Percentiles rank a stretch among this genome's conserved stretches.
These are phyloP conservation scores for Formica selysi DNA, from an alignment of 1,140 invertebrate genomes.

Conservation along the genomic window DNA sequence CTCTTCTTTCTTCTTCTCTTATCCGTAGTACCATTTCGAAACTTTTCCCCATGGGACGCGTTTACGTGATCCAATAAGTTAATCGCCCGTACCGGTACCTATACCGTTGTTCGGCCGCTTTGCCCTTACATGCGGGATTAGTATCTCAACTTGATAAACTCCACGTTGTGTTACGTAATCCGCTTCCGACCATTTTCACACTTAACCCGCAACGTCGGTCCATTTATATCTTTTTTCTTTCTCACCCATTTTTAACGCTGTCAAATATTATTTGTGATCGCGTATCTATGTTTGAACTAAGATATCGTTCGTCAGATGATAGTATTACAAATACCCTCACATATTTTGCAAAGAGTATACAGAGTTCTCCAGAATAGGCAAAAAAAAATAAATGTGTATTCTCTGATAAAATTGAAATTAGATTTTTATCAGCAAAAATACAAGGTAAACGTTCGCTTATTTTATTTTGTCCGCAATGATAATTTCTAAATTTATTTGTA, in stretches of 20 bases:
- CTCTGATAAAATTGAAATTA: not conserved
- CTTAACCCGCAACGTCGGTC: not conserved
- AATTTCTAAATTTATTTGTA: not conserved
- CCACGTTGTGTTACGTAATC: conserved; percentile 15
- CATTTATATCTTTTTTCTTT: not conserved
- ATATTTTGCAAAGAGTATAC: not conserved
- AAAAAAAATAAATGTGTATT: not conserved
- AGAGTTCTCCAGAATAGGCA: not conserved
- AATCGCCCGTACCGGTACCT: conserved; percentile 31
- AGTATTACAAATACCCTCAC: not conserved
- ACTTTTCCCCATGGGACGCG: conserved; percentile 35
- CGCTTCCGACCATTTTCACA: not conserved
- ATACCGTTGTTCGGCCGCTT: conserved; percentile 15
- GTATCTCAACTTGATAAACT: conserved; percentile 55
- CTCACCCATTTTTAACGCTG: not conserved
- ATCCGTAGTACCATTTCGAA: conserved; percentile 22
- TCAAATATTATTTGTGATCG: not conserved
- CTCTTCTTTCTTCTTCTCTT: not conserved
- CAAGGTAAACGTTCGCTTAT: not conserved
- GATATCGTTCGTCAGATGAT: not conserved
- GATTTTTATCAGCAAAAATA: not conserved
- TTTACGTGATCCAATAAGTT: conserved; percentile 51
- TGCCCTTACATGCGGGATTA: conserved; percentile 51
- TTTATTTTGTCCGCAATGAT: not conserved
- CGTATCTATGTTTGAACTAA: not conserved